Base-by-base conservation (phyloP, 2,888 invertebrate species). In the Pheosia gnoma region DNA sequence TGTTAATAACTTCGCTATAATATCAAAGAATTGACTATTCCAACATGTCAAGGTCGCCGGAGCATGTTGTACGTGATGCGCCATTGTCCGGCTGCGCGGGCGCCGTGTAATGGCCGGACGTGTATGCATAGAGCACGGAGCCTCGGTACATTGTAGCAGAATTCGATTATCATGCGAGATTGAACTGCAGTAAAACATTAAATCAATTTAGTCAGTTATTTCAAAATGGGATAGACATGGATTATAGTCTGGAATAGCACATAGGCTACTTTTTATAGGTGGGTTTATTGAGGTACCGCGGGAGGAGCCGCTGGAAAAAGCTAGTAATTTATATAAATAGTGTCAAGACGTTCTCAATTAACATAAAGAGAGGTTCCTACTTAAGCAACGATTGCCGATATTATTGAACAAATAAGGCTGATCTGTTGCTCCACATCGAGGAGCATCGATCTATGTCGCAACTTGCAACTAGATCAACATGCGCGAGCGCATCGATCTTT, bases 81-180 rank as follows among this genome's bases (percentile, higher is more conserved):
- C 55, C 10, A 55, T 55, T 55, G 55, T 55, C 39, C 55, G 55
- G 13, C n/a, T 39, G 55, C 38, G 55, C 55, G 13, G 55, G 39
- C 39, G 39, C 39, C 55, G 39, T 55, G 39, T 55, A 55, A 55
- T 55, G 39, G 13, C 55, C 55, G 55, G 55, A 55, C 55, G 55
- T 13, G 11, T 5, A 4, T 3, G n/a, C 9, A 36, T 25, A 36
- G 38, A 6, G n/a, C 47, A 52, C 52, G n/a, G 52, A 52, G 51
- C 25, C 9, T 54, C 39, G 8, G 39, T 13, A 39, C 55, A 55
- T 39, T 55, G 51, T 25, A 7, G 13, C 51, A 7, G 47, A 10
- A 8, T 43, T 43, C 4, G 9, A 9, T 43, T 43, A 25, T 9
- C 43, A 43, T 8, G 10, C 43, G 10, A 43, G 43, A 43, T 43